phyloP scores from a whole-genome alignment of 2,797 vertebrate genomes.

The Brachyrhaphis roseni region DNA sequence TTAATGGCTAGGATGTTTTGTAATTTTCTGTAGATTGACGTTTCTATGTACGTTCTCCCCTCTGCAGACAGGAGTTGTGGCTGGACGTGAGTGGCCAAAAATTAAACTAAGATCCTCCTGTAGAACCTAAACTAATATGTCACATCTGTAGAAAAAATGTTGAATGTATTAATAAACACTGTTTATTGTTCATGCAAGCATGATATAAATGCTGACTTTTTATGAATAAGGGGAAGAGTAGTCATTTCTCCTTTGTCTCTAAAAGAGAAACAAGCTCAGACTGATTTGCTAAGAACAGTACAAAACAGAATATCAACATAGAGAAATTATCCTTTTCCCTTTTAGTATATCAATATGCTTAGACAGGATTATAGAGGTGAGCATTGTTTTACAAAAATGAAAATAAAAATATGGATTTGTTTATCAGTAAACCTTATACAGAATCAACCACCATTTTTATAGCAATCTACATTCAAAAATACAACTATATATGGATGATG shows the following conservation, averaged over 20 bases:
- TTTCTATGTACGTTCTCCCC: not conserved
- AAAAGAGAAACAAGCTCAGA: not conserved
- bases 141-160: not conserved
- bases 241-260: not conserved
- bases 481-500: constrained; percentile 29
- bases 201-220: not conserved
- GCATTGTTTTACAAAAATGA: not conserved
- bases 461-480: constrained; percentile 33
- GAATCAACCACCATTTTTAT: not conserved
- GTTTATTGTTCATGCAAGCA: not conserved
- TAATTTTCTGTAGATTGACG: not conserved
- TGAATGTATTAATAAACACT: not conserved
- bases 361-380: not conserved
- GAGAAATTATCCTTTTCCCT: not conserved
- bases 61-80: not conserved
- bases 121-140: no score
- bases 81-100: not conserved
- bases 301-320: not conserved
- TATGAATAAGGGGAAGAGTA: not conserved
- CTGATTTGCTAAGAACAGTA: not conserved
- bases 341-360: not conserved
- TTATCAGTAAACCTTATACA: not conserved
- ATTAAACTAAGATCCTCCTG: not conserved
- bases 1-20: no score
- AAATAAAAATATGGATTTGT: not conserved